Base-by-base conservation (phyloP, 2,113 vertebrate genomes). In the Laterallus jamaicensis region DNA sequence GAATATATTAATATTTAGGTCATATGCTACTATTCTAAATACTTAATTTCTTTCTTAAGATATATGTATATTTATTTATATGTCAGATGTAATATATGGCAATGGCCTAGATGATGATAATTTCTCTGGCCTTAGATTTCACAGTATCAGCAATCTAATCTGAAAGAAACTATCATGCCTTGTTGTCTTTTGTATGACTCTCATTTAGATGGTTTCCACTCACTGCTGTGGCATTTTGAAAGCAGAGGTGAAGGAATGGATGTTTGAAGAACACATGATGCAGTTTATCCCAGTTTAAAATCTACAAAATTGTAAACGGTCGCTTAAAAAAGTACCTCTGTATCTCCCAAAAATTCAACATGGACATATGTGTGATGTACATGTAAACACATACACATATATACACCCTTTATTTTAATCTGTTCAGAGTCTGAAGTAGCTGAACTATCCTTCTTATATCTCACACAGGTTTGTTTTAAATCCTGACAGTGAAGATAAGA, bases 391-490 rank as follows among this genome's bases (percentile, higher is more conserved):
- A 76, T 4, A 52, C 16, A 88, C 6, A 47, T 18, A 88, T 8
- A 68, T 47, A 56, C 9, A 92, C 8, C 60, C 16, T 84, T 82
- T 54, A 54, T 73, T n/a, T 60, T 39, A 93, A 75, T 32, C 39
- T 69, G 32, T 42, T 86, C 79, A 74, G 59, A 37, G 25, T 85
- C 59, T 88, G 71, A 90, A 77, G 60, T 54, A 90, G 71, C 55
- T 77, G 39, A 60, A 50, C 84, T 81, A 93, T 59, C 59, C 25
- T 58, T 66, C 79, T 91, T 59, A 60, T 15, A 88, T 73, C 67
- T 94, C 75, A 40, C 55, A 86, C 88, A 83, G 85, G 92, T 94
- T 96, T 97, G 96, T 95, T 95, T 96, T 83, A 97, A 97, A 96
- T 71, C 88, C 85, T 93, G 91, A 91, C 85, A 94, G 80, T 90